Evolutionary conservation across 2,888 invertebrate species (phyloP).

Genomic region (Xestia c-nigrum): DNA sequence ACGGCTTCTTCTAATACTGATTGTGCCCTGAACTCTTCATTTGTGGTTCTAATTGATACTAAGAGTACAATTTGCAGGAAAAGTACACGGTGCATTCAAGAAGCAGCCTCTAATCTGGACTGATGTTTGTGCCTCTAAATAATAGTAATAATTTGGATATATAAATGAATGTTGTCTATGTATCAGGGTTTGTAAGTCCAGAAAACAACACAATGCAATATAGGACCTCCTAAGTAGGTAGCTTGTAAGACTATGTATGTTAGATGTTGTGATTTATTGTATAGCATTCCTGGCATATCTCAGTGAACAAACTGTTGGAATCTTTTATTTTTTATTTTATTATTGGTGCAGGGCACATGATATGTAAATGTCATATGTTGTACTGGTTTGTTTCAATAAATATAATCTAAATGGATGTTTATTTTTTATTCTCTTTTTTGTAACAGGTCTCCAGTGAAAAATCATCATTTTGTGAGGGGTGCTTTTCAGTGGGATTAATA

Average conservation of each 20-base stretch:
- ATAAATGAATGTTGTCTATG: constrained; percentile 40
- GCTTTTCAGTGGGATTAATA: background rate
- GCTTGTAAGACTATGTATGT: constrained; percentile 64
- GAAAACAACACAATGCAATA: constrained; percentile 24
- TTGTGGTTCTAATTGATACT: constrained; percentile 6
- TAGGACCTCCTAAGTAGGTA: constrained; percentile 43
- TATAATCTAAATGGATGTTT: constrained; percentile 47
- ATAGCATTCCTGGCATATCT: constrained; percentile 74
- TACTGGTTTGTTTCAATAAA: constrained; percentile 74
- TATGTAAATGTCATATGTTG: constrained; percentile 69
- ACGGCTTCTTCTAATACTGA: constrained; percentile 1
- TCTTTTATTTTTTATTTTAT: constrained; percentile 70
- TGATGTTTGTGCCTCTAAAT: constrained; percentile 38
- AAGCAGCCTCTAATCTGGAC: constrained; percentile 17
- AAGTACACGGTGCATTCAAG: constrained; percentile 17
- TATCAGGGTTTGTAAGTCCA: constrained; percentile 40
- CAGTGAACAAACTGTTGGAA: constrained; percentile 68
- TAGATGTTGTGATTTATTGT: constrained; percentile 64
- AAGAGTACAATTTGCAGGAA: constrained; percentile 26
- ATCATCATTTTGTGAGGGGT: constrained; percentile 46
- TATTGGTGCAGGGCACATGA: constrained; percentile 75
- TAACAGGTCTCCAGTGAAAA: constrained; percentile 28
- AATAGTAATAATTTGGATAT: constrained; percentile 41
- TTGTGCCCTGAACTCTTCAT: constrained; percentile 8
- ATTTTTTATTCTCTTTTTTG: constrained; percentile 35